These are phyloP conservation scores for Conger conger DNA, from an alignment of 2,113 vertebrate species.

Conservation along the genomic window DNA sequence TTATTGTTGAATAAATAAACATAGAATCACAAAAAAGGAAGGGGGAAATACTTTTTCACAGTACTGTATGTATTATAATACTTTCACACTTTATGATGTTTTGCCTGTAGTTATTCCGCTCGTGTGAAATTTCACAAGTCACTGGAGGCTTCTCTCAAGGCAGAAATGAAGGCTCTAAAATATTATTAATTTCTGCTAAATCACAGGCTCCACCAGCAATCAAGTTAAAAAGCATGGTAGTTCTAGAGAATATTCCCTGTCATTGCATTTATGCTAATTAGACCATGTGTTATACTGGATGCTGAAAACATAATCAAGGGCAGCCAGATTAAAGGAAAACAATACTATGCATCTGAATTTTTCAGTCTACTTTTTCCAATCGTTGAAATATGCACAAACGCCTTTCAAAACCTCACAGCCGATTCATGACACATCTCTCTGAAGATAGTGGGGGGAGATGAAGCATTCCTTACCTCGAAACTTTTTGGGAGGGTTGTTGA, in stretches of 20 bases:
- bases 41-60: no score
- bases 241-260: no score
- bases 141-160: background rate
- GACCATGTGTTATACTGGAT: background rate
- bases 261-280: background rate
- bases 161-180: background rate
- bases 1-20: no score
- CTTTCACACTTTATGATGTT: background rate
- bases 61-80: no score
- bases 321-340: background rate
- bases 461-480: slow-evolving; percentile 83
- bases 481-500: slow-evolving; percentile 98
- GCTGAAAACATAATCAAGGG: background rate
- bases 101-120: background rate
- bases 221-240: background rate
- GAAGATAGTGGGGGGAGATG: background rate
- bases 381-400: background rate
- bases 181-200: background rate
- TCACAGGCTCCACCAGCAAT: background rate
- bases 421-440: background rate
- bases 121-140: background rate
- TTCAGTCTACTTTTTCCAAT: background rate
- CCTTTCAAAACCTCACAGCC: background rate
- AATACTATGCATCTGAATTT: background rate
- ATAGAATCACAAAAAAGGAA: no score